Conservation (phyloP, 2,113 vertebrate species). For the Oryzias melastigma region DNA sequence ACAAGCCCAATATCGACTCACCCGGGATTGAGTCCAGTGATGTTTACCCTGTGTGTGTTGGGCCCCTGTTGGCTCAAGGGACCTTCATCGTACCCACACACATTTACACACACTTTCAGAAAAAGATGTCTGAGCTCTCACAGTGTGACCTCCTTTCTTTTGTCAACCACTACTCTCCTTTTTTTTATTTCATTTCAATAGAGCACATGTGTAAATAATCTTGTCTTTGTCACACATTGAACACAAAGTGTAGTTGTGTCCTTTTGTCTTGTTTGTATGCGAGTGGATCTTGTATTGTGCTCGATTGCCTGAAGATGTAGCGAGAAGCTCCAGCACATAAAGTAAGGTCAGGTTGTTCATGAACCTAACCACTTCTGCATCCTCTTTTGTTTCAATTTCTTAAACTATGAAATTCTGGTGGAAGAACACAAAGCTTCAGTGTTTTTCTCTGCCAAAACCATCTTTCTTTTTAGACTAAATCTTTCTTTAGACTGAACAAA, state of each 20-base stretch:
- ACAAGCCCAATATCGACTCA: constrained; percentile 73
- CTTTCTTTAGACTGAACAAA: too few species aligned
- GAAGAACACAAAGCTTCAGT: too few species aligned
- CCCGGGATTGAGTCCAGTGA: constrained; percentile 63
- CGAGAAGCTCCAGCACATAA: constrained; percentile 23
- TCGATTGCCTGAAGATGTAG: constrained; percentile 27
- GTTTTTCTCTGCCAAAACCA: too few species aligned
- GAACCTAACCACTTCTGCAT: constrained; percentile 39
- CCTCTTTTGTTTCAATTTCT: constrained; percentile 16
- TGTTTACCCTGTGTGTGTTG: constrained; percentile 67
- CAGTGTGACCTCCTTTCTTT: constrained; percentile 27
- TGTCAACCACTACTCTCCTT: constrained; percentile 19
- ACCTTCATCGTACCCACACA: constrained; percentile 43
- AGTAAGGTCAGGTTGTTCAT: constrained; percentile 51
- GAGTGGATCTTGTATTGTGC: constrained; percentile 34
- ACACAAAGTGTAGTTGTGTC: constrained; percentile 5
- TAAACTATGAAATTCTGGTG: too few species aligned
- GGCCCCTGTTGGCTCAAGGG: constrained; percentile 55
- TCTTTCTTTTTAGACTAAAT: too few species aligned
- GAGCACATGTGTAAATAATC: constrained; percentile 54
- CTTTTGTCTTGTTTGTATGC: constrained; percentile 1
- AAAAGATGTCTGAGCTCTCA: constrained; percentile 9
- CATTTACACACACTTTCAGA: constrained; percentile 9
- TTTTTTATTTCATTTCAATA: constrained; percentile 36
- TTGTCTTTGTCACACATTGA: constrained; percentile 31